Percentiles rank a stretch among this genome's conserved stretches.
These are phyloP conservation scores for Ptychoptera albimana DNA, from an alignment of 2,888 invertebrate species.

Conservation along the genomic window DNA sequence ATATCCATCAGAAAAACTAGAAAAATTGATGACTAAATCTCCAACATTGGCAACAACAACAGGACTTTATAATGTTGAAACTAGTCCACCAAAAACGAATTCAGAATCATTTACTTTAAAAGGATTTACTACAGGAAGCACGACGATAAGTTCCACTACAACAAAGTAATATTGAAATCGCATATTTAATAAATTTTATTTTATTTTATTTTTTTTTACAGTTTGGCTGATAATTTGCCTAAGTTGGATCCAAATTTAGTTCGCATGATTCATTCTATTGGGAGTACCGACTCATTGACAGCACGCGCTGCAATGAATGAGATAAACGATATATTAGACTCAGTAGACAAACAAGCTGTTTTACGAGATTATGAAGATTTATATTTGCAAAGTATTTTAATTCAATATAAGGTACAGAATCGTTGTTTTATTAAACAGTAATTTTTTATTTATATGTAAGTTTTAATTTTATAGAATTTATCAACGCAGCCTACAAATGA, in stretches of 20 bases:
- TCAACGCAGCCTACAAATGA: slow-evolving; percentile 35
- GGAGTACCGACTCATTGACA: slow-evolving; percentile 42
- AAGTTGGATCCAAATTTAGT: slow-evolving; percentile 29
- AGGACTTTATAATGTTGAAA: slow-evolving; percentile 16
- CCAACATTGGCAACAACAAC: slow-evolving; percentile 11
- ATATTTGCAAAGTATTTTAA: slow-evolving; percentile 29
- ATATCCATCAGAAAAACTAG: slow-evolving; percentile 28
- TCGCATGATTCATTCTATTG: slow-evolving; percentile 41
- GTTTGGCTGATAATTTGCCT: slow-evolving; percentile 23
- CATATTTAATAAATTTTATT: background rate
- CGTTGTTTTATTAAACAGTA: slow-evolving; percentile 9
- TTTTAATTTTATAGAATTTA: slow-evolving; percentile 20
- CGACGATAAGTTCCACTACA: slow-evolving; percentile 7
- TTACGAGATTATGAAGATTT: slow-evolving; percentile 30
- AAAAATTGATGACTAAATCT: slow-evolving; percentile 22
- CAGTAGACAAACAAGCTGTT: slow-evolving; percentile 29
- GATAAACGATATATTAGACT: slow-evolving; percentile 26
- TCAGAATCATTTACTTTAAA: background rate
- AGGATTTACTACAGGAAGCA: slow-evolving; percentile 5
- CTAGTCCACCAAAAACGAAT: slow-evolving; percentile 20
- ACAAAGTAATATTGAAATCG: slow-evolving; percentile 2
- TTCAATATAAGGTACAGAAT: slow-evolving; percentile 24
- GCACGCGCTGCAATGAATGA: slow-evolving; percentile 34
- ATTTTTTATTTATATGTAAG: slow-evolving; percentile 11
- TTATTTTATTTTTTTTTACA: slow-evolving; percentile 11